These are phyloP conservation scores for Menura novaehollandiae DNA, from an alignment of 2,113 vertebrate genomes.

Conservation along the genomic window DNA sequence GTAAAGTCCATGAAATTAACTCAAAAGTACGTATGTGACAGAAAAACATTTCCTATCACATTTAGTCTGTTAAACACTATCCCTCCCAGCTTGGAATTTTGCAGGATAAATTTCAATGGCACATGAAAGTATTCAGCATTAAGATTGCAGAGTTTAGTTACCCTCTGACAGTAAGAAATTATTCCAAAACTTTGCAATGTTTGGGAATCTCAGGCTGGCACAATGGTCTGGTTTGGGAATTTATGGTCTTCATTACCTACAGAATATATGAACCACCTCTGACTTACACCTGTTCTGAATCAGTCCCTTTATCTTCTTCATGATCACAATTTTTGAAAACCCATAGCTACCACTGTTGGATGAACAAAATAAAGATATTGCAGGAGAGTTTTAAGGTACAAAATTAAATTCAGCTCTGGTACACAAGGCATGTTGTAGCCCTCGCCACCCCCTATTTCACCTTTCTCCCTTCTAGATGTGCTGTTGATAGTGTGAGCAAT, in stretches of 20 bases:
- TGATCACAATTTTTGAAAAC: background rate
- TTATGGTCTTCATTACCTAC: background rate
- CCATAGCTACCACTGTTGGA: fast-evolving
- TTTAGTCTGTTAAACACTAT: background rate
- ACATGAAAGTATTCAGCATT: background rate
- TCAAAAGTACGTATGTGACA: background rate
- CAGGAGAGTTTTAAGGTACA: background rate
- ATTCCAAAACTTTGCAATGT: background rate
- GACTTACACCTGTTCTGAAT: background rate
- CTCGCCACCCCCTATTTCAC: background rate
- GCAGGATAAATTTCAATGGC: background rate
- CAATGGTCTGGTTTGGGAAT: background rate
- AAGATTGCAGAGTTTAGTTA: background rate
- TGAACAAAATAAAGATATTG: background rate
- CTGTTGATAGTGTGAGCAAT: background rate
- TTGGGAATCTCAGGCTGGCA: background rate
- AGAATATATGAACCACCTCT: background rate
- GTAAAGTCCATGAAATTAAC: background rate
- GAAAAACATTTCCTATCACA: background rate
- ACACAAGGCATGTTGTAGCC: background rate
- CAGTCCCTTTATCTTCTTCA: background rate
- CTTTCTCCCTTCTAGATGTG: background rate
- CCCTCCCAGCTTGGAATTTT: background rate
- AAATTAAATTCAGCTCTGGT: background rate
- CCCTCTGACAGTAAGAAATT: background rate